Base-by-base conservation (phyloP, 2,888 invertebrate genomes). In the Drosophila engyochracea region DNA sequence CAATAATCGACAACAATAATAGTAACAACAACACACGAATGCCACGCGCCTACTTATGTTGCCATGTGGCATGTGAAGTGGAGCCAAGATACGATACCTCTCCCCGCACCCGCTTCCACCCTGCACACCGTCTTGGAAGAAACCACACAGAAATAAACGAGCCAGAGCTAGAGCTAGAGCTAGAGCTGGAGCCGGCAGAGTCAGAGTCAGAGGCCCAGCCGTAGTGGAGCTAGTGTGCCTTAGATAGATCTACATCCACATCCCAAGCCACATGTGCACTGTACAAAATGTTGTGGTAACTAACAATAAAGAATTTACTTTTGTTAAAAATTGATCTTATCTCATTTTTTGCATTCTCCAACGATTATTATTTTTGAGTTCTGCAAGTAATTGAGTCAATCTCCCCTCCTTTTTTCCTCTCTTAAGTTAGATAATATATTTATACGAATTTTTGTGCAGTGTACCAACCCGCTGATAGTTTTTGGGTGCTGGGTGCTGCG, bases 31-130 rank as follows among this genome's bases (percentile, higher is more conserved):
- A 88, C 91, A 91, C 91, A 92, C 90, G 92, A 91, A 85, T 91
- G 91, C 91, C 92, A 92, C 91, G 92, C 92, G 91, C 91, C 92
- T 91, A 90, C 87, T 90, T 89, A 90, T 86, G 85, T 85, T 85
- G 87, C 90, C 88, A 85, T 87, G 90, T 84, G 90, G 86, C 90
- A 89, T 86, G 87, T 89, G 85, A 89, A 86, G 89, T 86, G 89
- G 74, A 77, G 86, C 86, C 75, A 44, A 31, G 70, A 78, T 70
- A 63, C 82, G 74, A 73, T 70, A 63, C 79, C 70, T 70, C 66
- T 3, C 74, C 81, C 76, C 49, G n/a, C n/a, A n/a, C n/a, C n/a
- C n/a, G n/a, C n/a, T n/a, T n/a, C 25, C 12, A 16, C 22, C 51
- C 33, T 47, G 14, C 22, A 25, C 55, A 39, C 30, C 54, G 41